A percentile compares a stretch with the other conserved stretches of the same genome.
Evolutionary conservation across 2,888 invertebrate species (phyloP).

Genomic region (Coremacera marginata): DNA sequence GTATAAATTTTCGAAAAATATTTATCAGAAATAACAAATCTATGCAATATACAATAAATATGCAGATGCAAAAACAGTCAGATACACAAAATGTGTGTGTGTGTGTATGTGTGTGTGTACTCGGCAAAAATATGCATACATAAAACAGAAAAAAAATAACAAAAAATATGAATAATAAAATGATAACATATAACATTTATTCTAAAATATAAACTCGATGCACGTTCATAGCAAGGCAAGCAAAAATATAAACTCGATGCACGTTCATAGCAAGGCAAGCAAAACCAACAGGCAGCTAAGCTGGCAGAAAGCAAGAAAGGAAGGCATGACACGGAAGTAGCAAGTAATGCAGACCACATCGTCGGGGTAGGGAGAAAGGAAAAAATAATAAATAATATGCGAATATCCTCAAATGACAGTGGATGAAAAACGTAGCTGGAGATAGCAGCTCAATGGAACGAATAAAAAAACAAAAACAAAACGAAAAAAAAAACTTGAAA

Average conservation of each 20-base stretch:
- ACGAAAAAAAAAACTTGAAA: too few relatives aligned
- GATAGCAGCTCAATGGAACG: neutral
- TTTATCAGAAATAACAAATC: slow-evolving; percentile 28
- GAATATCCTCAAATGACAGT: slow-evolving; percentile 28
- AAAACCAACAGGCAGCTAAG: neutral
- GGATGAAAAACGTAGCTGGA: neutral
- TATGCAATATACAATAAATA: slow-evolving; percentile 28
- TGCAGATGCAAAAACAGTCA: slow-evolving; percentile 9
- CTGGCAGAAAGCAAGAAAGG: neutral
- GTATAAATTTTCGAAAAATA: slow-evolving; percentile 1
- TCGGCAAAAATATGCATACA: slow-evolving; percentile 18
- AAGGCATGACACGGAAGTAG: neutral
- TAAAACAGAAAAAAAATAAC: neutral
- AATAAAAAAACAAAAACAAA: too few relatives aligned
- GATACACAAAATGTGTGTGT: neutral
- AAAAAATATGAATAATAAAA: slow-evolving; percentile 12
- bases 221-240: neutral
- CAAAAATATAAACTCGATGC: too few relatives aligned
- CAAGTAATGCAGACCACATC: neutral
- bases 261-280: too few relatives aligned
- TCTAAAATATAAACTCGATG: slow-evolving; percentile 14
- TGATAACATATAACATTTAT: slow-evolving; percentile 21
- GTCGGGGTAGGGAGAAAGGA: neutral
- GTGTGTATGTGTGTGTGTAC: neutral
- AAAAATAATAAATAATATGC: slow-evolving; percentile 19